Evolutionary conservation across 2,888 invertebrate genomes (phyloP).

Genomic region (Laspeyria flexula): DNA sequence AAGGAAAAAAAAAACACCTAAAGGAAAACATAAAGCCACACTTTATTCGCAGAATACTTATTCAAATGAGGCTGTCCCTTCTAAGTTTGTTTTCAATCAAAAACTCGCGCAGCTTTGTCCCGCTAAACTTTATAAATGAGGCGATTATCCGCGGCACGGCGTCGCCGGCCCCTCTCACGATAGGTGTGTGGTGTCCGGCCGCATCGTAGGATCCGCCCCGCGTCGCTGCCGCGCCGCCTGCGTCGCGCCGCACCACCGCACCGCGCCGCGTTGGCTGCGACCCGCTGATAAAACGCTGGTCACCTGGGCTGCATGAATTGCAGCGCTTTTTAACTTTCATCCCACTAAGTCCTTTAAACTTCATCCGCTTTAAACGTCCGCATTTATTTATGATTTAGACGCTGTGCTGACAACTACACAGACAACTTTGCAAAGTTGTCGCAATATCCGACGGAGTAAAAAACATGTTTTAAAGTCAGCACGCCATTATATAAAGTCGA

Average conservation of each 20-base stretch:
- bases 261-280: constrained; percentile 61
- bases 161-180: constrained; percentile 67
- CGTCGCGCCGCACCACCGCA: constrained; percentile 27
- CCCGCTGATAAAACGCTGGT: constrained; percentile 81
- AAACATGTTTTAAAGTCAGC: constrained; percentile 56
- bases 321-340: constrained; percentile 84
- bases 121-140: constrained; percentile 86
- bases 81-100: constrained; percentile 87
- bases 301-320: constrained; percentile 85
- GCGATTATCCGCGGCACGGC: constrained; percentile 82
- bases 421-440: constrained; percentile 64
- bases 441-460: constrained; percentile 54
- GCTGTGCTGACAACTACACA: constrained; percentile 72
- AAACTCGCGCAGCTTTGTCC: constrained; percentile 85
- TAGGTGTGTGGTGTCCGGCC: constrained; percentile 67
- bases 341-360: constrained; percentile 80
- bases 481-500: constrained; percentile 56
- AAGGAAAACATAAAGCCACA: constrained; percentile 86
- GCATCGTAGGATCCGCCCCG: constrained; percentile 31
- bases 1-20: constrained; percentile 85
- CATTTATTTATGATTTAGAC: constrained; percentile 80
- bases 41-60: constrained; percentile 86
- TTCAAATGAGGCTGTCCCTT: constrained; percentile 86
- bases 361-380: constrained; percentile 75
- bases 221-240: constrained; percentile 28